Evolutionary conservation across 2,888 invertebrate genomes (phyloP).

Genomic region (Callyntrura guangdongensis): DNA sequence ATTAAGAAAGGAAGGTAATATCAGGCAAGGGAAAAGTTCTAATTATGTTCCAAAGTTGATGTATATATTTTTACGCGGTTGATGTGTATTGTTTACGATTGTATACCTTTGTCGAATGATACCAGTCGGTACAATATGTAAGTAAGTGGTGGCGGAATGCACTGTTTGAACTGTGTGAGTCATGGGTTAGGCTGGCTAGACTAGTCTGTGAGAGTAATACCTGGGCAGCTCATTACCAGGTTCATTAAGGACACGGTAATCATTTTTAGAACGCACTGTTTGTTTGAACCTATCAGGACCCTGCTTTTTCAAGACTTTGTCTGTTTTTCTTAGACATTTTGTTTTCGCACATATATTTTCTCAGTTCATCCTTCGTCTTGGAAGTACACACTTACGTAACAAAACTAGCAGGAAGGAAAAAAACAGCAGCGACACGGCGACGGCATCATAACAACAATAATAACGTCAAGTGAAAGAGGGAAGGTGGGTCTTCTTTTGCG

Average conservation of each 20-base stretch:
- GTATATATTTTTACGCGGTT: not conserved
- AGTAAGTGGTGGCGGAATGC: constrained; percentile 12
- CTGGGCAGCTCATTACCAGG: constrained; percentile 79
- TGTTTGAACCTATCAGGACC: constrained; percentile 67
- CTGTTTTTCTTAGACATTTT: constrained; percentile 18
- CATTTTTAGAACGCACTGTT: constrained; percentile 78
- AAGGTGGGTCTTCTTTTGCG: not conserved
- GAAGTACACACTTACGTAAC: too few species aligned
- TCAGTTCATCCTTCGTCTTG: not conserved
- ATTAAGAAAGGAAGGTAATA: not conserved
- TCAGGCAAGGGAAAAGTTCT: not conserved
- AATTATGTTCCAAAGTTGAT: too few species aligned
- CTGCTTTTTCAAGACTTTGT: constrained; percentile 43
- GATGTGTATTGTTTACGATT: not conserved
- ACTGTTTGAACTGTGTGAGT: constrained; percentile 36
- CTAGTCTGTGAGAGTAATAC: constrained; percentile 70
- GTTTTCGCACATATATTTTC: constrained; percentile 48
- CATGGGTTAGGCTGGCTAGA: constrained; percentile 73
- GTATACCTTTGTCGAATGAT: too few species aligned
- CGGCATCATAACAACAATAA: constrained; percentile 3
- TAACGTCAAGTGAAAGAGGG: constrained; percentile 44
- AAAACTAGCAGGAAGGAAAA: not conserved
- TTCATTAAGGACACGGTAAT: constrained; percentile 79
- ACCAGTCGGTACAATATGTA: too few species aligned
- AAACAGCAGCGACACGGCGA: not conserved